Base-by-base conservation (phyloP, 2,797 vertebrate genomes). In the Myioborus melanocephalus region DNA sequence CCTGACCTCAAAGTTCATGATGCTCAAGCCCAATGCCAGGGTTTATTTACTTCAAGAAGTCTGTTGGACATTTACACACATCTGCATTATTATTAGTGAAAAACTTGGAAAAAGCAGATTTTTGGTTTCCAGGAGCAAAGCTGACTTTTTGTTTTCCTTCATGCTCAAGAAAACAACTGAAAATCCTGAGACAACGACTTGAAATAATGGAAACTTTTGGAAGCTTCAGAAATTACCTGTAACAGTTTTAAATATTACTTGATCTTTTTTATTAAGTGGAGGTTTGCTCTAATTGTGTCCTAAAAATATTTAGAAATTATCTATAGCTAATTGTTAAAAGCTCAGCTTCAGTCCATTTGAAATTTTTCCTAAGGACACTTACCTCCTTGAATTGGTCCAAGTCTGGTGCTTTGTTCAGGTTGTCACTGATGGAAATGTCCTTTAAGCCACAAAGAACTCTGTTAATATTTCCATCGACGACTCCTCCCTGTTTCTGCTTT, bases 391-490 rank as follows among this genome's bases (percentile, higher is more conserved):
- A 98, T 19, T 94, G 97, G 68, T 98, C 98, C n/a, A 98, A 27
- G 57, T 95, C 98, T 49, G 96, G 96, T 17, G 96, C 92, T 94
- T 97, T 98, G 72, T 91, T 92, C 79, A 98, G 63, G 79, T 66
- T 97, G 86, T 96, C 97, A 96, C 96, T 97, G 92, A 99, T 95
- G n/a, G 97, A 98, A 72, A 99, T 97, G 57, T 98, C 97, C 41
- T 98, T 98, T 97, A 99, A 98, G 76, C 97, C 97, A 85, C 98
- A 98, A 92, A 99, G 98, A 92, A 99, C 98, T 87, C 97, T 98
- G 69, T 98, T 97, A 82, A 98, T 90, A 7, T 87, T 97, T 84
- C 97, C 98, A 80, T 98, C 96, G 61, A 93, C 96, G 69, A 93
- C 71, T 61, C 97, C 89, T 91, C 91, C 97, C 21, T 95, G 97